These are phyloP conservation scores for Tetramorium simillimum DNA, from an alignment of 1,140 invertebrate genomes.

Conservation along the genomic window DNA sequence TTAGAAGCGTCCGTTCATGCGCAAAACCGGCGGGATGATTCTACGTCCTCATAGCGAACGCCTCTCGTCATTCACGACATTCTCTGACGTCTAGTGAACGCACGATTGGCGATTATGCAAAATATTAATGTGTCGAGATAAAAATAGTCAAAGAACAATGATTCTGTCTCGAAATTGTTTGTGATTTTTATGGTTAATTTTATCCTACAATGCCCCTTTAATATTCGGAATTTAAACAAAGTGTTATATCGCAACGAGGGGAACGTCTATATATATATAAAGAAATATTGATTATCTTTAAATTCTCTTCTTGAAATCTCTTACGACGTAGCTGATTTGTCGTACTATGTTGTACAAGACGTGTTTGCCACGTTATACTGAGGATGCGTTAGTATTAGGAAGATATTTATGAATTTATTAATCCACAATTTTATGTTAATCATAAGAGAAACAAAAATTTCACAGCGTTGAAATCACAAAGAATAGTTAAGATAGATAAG, in stretches of 20 bases:
- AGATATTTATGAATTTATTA: background rate
- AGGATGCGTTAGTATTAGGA: background rate
- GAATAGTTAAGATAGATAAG: background rate
- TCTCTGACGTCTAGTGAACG: constrained; percentile 12
- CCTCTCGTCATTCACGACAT: constrained; percentile 49
- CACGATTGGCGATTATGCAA: constrained; percentile 1
- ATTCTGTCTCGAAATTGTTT: background rate
- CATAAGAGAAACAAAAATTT: background rate
- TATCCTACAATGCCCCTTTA: background rate
- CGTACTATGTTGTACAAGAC: background rate
- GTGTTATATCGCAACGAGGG: background rate
- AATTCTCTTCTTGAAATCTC: background rate
- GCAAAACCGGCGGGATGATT: constrained; percentile 26
- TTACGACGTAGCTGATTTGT: background rate
- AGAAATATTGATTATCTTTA: background rate
- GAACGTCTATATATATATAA: background rate
- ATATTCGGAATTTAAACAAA: background rate
- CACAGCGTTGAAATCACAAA: background rate
- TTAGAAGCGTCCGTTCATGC: constrained; percentile 31
- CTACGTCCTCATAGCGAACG: constrained; percentile 26
- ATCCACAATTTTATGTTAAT: background rate
- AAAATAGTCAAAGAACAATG: background rate
- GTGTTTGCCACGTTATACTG: background rate
- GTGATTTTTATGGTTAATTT: background rate
- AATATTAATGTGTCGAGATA: background rate